Conservation (phyloP, 2,888 invertebrate genomes). For the Tortrix viridana region DNA sequence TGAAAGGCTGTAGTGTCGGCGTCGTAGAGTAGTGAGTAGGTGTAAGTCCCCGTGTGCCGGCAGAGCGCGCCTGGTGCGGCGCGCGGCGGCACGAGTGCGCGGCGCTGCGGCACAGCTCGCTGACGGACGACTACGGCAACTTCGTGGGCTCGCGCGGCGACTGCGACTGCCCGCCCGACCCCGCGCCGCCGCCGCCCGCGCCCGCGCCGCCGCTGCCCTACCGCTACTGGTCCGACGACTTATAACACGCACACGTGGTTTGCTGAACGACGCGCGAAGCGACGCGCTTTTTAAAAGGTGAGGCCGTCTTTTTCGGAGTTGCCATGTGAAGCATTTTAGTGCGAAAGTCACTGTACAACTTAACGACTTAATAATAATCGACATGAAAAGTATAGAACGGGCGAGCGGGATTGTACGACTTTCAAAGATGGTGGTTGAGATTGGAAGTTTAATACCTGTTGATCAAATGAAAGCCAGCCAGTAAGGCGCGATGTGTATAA, state of each 20-base stretch:
- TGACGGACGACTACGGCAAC: slow-evolving; percentile 83
- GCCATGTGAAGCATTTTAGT: no score
- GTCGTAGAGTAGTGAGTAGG: no score
- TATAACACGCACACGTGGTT: slow-evolving; percentile 9
- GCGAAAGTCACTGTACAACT: no score
- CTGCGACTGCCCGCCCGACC: slow-evolving; percentile 71
- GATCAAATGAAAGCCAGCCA: slow-evolving; percentile 20
- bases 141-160: slow-evolving; percentile 74
- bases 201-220: slow-evolving; percentile 40
- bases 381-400: neutral
- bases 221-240: slow-evolving; percentile 33
- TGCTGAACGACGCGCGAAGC: neutral
- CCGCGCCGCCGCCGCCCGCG: slow-evolving; percentile 40
- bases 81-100: slow-evolving; percentile 74
- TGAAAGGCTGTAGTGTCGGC: no score
- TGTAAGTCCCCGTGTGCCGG: no score
- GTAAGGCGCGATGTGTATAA: neutral
- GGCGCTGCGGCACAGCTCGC: slow-evolving; percentile 71
- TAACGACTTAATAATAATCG: neutral
- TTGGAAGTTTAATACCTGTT: slow-evolving; percentile 10
- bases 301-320: neutral
- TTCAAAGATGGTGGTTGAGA: neutral
- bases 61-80: slow-evolving; percentile 72
- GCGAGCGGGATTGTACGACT: neutral
- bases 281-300: no score